Evolutionary conservation across 2,113 vertebrate genomes (phyloP).

Genomic region (Antennarius striatus): DNA sequence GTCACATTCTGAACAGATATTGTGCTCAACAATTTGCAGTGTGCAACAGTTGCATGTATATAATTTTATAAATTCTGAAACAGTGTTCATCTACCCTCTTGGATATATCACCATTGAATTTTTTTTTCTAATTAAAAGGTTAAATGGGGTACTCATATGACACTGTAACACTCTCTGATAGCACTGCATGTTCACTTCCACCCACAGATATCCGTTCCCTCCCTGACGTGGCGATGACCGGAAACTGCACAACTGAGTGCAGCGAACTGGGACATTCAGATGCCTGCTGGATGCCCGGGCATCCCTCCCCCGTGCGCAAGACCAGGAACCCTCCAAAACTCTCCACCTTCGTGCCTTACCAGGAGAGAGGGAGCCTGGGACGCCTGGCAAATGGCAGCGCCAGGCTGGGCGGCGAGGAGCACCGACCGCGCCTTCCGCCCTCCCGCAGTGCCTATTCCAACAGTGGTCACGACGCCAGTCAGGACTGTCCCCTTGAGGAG

Average conservation of each 20-base stretch:
- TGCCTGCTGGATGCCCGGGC: conserved; percentile 99
- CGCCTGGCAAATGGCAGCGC: conserved; percentile 94
- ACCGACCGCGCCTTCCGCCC: conserved; percentile 91
- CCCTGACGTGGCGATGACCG: conserved; percentile 98
- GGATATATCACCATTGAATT: too few species aligned
- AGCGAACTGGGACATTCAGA: conserved; percentile 98
- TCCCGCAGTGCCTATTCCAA: conserved; percentile 99
- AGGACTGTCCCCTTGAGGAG: conserved; percentile 97
- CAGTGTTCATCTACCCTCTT: too few species aligned
- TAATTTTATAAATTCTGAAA: too few species aligned
- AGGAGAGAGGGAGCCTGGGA: conserved; percentile 98
- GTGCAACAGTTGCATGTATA: too few species aligned
- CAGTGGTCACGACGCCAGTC: conserved; percentile 92
- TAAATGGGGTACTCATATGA: not conserved
- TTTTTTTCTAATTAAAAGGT: too few species aligned
- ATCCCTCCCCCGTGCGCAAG: conserved; percentile 93
- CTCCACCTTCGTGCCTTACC: conserved; percentile 99
- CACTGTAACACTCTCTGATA: conserved; percentile 37
- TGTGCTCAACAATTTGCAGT: too few species aligned
- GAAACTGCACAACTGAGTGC: conserved; percentile 97
- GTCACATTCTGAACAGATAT: too few species aligned
- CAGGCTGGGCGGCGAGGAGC: conserved; percentile 90
- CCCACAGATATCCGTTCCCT: conserved; percentile 92
- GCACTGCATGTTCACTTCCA: conserved; percentile 22
- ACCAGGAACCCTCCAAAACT: conserved; percentile 97